Conservation (phyloP, 92 coral and sea anemone genomes). For the Epizoanthus illoricatus region DNA sequence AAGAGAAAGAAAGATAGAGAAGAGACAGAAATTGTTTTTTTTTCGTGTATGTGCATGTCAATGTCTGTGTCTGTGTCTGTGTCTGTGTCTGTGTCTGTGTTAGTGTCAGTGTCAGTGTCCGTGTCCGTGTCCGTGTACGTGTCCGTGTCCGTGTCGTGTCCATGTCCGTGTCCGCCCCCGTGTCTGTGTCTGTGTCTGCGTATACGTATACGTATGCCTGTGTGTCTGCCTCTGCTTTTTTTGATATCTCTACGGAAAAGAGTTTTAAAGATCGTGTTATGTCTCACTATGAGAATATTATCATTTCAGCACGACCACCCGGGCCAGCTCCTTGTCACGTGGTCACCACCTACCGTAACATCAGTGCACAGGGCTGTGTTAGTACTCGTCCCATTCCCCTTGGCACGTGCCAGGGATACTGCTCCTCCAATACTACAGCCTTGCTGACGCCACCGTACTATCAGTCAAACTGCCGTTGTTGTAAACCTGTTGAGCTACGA, state of each 20-base stretch:
- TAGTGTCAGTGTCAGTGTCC: too few relatives aligned
- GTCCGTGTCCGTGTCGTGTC: too few relatives aligned
- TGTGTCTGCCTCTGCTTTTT: not conserved
- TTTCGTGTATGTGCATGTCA: too few relatives aligned
- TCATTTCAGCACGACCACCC: slow-evolving; percentile 48
- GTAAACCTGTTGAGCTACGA: slow-evolving; percentile 57
- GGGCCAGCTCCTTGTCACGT: slow-evolving; percentile 34
- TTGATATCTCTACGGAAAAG: not conserved
- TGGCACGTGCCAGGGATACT: slow-evolving; percentile 59
- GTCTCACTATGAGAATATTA: not conserved
- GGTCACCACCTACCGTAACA: slow-evolving; percentile 44
- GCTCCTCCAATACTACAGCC: slow-evolving; percentile 55
- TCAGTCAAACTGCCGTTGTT: slow-evolving; percentile 59
- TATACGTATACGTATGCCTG: not conserved
- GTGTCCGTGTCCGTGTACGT: too few relatives aligned
- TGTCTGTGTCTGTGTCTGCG: too few relatives aligned
- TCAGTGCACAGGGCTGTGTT: slow-evolving; percentile 44
- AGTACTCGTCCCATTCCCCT: slow-evolving; percentile 49
- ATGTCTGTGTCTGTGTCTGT: too few relatives aligned
- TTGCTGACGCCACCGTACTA: slow-evolving; percentile 55
- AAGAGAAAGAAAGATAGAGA: too few relatives aligned
- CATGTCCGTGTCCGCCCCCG: too few relatives aligned
- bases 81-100: too few relatives aligned
- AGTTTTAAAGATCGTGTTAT: not conserved
- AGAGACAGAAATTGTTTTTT: too few relatives aligned